These are phyloP conservation scores for Podargus strigoides DNA, from an alignment of 2,797 vertebrate genomes.

Conservation along the genomic window DNA sequence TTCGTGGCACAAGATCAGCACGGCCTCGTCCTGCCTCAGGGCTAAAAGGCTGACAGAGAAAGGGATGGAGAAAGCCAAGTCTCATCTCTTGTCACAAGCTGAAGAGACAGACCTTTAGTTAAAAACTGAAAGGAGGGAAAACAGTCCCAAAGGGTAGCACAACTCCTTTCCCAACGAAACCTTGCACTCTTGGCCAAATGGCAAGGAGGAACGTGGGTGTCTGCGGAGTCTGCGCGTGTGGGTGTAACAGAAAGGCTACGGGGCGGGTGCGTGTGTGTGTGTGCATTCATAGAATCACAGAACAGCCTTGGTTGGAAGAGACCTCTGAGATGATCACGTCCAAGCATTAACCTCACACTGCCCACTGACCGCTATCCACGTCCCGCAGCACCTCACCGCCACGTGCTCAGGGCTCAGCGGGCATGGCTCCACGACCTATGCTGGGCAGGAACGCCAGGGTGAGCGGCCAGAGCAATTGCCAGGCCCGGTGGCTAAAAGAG, in stretches of 20 bases:
- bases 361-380: too few species aligned
- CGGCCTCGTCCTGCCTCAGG: conserved; percentile 38
- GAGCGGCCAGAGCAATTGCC: too few species aligned
- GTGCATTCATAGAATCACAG: too few species aligned
- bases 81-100: not conserved
- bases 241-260: not conserved
- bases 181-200: not conserved
- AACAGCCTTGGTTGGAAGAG: too few species aligned
- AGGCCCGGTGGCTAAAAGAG: too few species aligned
- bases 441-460: too few species aligned
- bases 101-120: not conserved
- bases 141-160: not conserved
- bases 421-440: too few species aligned
- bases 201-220: not conserved
- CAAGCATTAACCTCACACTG: too few species aligned
- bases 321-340: too few species aligned
- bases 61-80: not conserved
- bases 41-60: conserved; percentile 63
- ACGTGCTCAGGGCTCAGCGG: too few species aligned
- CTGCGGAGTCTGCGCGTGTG: not conserved
- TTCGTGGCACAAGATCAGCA: conserved; percentile 66
- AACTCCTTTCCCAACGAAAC: not conserved
- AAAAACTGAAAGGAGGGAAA: not conserved
- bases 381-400: too few species aligned
- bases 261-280: too few species aligned